Evolutionary conservation across 2,113 vertebrate species (phyloP).

Genomic region (Helogale parvula): DNA sequence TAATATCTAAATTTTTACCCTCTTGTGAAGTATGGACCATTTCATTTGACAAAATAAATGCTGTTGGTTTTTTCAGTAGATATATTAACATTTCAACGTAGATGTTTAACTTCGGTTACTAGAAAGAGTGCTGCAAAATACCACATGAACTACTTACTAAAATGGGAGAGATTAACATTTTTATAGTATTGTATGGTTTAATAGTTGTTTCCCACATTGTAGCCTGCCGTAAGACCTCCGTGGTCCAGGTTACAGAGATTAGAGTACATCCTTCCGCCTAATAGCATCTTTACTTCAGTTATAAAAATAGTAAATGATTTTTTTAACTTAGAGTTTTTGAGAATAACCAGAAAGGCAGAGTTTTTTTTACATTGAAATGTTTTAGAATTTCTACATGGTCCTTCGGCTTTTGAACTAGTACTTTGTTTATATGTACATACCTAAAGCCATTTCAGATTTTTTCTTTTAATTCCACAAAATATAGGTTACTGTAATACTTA

Average conservation of each 20-base stretch:
- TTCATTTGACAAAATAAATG: slow-evolving; percentile 19
- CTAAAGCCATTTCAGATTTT: background rate
- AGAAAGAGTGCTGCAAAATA: background rate
- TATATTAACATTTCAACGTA: slow-evolving; percentile 45
- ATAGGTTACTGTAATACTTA: background rate
- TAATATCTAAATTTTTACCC: slow-evolving; percentile 7
- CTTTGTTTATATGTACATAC: background rate
- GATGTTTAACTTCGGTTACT: slow-evolving; percentile 7
- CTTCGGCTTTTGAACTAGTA: slow-evolving; percentile 17
- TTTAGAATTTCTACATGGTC: slow-evolving; percentile 14
- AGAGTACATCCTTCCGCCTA: background rate
- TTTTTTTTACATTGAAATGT: slow-evolving; percentile 32
- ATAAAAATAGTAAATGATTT: slow-evolving; percentile 38
- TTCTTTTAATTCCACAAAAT: background rate
- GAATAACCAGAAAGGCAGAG: background rate
- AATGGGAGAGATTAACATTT: slow-evolving; percentile 10
- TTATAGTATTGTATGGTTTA: background rate
- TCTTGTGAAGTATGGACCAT: background rate
- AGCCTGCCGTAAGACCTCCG: background rate
- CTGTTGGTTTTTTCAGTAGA: background rate
- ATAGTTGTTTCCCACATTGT: background rate
- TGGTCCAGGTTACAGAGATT: background rate
- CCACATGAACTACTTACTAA: background rate
- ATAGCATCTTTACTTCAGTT: background rate
- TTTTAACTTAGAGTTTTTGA: background rate